Evolutionary conservation across 2,113 vertebrate species (phyloP).

Genomic region (Galbula dea): DNA sequence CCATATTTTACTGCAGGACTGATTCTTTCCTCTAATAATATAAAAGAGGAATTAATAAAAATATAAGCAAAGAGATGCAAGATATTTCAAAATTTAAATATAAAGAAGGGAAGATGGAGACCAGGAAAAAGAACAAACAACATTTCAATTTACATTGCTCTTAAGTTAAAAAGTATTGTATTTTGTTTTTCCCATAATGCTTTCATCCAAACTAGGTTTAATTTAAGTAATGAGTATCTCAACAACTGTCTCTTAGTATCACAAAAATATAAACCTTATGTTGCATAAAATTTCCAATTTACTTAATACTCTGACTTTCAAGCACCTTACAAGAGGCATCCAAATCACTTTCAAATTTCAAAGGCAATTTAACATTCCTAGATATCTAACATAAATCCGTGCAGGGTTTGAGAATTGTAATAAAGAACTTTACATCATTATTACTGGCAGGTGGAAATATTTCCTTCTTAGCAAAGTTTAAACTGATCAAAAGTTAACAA

Average conservation of each 20-base stretch:
- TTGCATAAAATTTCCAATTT: background rate
- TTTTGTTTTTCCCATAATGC: background rate
- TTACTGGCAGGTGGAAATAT: background rate
- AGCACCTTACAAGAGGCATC: background rate
- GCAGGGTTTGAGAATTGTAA: background rate
- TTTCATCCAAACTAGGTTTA: background rate
- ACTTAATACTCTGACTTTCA: background rate
- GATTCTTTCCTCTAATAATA: background rate
- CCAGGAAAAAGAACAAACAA: rapidly evolving
- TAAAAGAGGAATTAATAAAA: background rate
- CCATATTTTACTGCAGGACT: background rate
- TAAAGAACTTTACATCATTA: background rate
- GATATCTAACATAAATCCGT: background rate
- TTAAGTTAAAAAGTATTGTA: background rate
- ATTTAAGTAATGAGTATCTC: background rate
- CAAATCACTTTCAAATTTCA: background rate
- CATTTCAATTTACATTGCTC: background rate
- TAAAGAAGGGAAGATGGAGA: background rate
- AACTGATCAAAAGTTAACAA: background rate
- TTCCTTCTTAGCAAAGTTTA: background rate
- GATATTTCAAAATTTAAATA: background rate
- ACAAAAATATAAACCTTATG: background rate
- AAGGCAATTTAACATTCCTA: background rate
- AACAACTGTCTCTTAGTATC: background rate
- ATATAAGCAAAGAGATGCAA: background rate